phyloP scores from a whole-genome alignment of 2,888 invertebrate species.

The Drosophila melanosoma region DNA sequence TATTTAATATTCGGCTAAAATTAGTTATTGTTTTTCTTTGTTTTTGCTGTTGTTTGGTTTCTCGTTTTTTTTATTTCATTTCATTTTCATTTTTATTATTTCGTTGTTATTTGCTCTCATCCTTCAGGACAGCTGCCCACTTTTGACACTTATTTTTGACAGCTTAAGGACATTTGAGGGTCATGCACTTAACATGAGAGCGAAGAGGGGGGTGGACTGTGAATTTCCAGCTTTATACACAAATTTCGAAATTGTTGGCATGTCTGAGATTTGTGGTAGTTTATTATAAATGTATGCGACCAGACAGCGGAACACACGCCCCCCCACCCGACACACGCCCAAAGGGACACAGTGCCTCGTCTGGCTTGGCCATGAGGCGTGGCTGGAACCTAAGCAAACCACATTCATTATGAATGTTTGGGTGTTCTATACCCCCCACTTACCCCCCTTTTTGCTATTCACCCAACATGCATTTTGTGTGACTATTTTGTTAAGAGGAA shows the following conservation, averaged over 20 bases:
- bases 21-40: neutral
- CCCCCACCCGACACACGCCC: neutral
- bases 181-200: conserved; percentile 58
- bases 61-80: conserved; percentile 25
- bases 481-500: conserved; percentile 31
- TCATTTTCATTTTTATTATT: conserved; percentile 61
- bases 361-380: conserved; percentile 25
- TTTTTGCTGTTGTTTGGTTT: conserved; percentile 10
- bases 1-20: conserved; percentile 21
- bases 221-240: conserved; percentile 32
- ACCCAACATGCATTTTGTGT: conserved; percentile 43
- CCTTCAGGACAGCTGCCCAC: conserved; percentile 35
- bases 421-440: neutral
- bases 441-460: neutral
- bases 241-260: conserved; percentile 60
- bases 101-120: conserved; percentile 49
- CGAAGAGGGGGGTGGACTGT: neutral
- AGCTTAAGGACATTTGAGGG: conserved; percentile 78
- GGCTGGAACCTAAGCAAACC: conserved; percentile 42
- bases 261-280: conserved; percentile 68
- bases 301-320: conserved; percentile 5
- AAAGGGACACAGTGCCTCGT: neutral
- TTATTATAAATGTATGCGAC: conserved; percentile 54
- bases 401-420: conserved; percentile 55
- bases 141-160: conserved; percentile 75